Conservation (phyloP, 2,797 vertebrate genomes). For the Macrochelys suwanniensis region DNA sequence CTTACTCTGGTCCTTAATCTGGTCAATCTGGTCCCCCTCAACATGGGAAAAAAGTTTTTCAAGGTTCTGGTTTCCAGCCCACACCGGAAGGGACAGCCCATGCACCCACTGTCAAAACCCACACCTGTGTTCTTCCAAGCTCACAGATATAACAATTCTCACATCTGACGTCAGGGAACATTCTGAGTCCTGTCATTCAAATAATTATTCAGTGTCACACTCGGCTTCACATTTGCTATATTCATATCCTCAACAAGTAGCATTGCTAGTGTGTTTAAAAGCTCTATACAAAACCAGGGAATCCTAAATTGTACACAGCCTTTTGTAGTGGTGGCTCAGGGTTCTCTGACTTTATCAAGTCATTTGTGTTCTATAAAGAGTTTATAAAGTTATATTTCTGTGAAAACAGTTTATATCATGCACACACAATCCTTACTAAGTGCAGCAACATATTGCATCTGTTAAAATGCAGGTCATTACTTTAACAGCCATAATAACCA, state of each 20-base stretch:
- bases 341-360: neutral
- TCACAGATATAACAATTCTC: neutral
- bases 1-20: neutral
- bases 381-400: neutral
- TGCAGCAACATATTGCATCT: neutral
- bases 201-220: neutral
- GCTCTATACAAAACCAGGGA: neutral
- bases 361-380: neutral
- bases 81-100: neutral
- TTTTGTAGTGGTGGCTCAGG: neutral
- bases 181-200: neutral
- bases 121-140: neutral
- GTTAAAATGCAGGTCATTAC: neutral
- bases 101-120: neutral
- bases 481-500: neutral
- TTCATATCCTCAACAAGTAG: neutral
- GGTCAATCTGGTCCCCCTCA: neutral
- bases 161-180: neutral
- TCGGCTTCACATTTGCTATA: neutral
- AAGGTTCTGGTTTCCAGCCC: neutral
- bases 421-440: neutral
- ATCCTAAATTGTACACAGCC: neutral
- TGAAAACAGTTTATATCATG: too few species aligned
- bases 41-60: neutral
- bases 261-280: too few species aligned